Percentiles rank a stretch among this genome's conserved stretches.
These are phyloP conservation scores for Nothobranchius kuhntae DNA, from an alignment of 2,113 vertebrate genomes.

Conservation along the genomic window DNA sequence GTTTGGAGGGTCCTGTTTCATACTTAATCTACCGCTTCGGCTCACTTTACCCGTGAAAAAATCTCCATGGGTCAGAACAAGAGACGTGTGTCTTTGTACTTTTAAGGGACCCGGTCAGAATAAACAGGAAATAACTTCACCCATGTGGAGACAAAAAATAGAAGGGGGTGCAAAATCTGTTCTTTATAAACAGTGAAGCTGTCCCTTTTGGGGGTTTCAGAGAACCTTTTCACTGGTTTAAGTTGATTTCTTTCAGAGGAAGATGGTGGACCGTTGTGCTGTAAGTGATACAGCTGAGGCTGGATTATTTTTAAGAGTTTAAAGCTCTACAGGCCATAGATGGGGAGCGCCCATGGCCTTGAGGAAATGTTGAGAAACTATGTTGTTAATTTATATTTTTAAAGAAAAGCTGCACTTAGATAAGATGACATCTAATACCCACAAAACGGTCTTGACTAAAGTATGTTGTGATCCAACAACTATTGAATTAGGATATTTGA, in stretches of 20 bases:
- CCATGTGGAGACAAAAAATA: not conserved
- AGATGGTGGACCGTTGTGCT: not conserved
- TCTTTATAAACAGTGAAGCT: constrained; percentile 3
- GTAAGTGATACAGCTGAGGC: constrained; percentile 1
- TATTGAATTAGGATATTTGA: not conserved
- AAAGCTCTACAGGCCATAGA: not conserved
- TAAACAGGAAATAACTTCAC: constrained; percentile 37
- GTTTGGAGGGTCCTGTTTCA: constrained; percentile 22
- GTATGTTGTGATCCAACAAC: not conserved
- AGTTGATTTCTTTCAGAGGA: too few relatives aligned
- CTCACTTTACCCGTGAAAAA: not conserved
- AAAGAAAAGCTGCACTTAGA: not conserved
- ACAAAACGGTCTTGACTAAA: too few relatives aligned
- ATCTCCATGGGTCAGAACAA: constrained; percentile 1
- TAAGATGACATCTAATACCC: too few relatives aligned
- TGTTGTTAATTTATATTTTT: constrained; percentile 11
- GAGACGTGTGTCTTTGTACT: constrained; percentile 7
- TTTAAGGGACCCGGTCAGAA: constrained; percentile 9
- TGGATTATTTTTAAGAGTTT: constrained; percentile 1
- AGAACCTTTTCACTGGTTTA: too few relatives aligned
- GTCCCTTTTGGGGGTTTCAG: not conserved
- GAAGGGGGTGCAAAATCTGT: constrained; percentile 1
- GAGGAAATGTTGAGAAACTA: not conserved
- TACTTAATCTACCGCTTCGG: not conserved
- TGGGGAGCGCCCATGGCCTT: not conserved